Evolutionary conservation across 2,797 vertebrate genomes (phyloP).

Genomic region (Brachyrhaphis roseni): DNA sequence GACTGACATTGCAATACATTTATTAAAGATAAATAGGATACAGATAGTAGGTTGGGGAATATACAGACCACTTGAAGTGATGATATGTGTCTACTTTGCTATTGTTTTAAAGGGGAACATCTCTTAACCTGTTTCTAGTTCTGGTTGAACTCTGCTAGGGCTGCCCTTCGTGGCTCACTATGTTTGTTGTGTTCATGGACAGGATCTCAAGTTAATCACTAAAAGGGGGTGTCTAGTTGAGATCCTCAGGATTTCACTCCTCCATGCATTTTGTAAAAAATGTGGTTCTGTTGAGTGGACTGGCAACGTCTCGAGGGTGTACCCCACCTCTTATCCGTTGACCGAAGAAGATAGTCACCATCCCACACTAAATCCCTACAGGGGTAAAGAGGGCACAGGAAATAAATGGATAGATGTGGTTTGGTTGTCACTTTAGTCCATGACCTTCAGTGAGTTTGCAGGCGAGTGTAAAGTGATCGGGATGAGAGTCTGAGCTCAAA

Average conservation of each 20-base stretch:
- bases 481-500: not conserved
- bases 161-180: not conserved
- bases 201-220: not conserved
- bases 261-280: not conserved
- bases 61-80: not conserved
- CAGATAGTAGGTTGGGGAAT: slow-evolving; percentile 9
- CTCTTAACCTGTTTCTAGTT: not conserved
- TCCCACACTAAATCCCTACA: not conserved
- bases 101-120: not conserved
- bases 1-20: slow-evolving; percentile 1
- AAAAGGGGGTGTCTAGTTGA: not conserved
- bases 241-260: not conserved
- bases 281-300: not conserved
- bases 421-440: not conserved
- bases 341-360: not conserved
- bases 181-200: not conserved
- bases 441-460: not conserved
- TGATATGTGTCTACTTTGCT: not conserved
- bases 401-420: not conserved
- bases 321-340: not conserved
- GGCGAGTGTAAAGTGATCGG: not conserved
- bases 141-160: not conserved
- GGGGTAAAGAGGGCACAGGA: not conserved
- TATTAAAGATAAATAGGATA: not conserved
- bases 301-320: not conserved